phyloP scores from a whole-genome alignment of 64 coral and sea anemone species.

The Trachythela sp. region DNA sequence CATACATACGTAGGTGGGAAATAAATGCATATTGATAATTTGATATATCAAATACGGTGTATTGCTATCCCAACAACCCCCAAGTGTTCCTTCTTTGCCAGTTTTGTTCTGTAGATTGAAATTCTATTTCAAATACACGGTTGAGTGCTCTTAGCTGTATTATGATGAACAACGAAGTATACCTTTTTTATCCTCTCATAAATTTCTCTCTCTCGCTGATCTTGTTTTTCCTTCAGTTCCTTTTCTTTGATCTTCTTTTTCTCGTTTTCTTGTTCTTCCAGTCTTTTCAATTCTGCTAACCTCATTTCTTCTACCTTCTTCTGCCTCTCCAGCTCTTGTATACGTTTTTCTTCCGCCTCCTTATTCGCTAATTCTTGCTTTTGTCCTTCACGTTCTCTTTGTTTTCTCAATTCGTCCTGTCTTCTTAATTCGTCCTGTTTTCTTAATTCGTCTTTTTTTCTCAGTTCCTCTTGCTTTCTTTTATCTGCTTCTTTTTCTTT shows the following conservation, averaged over 20 bases:
- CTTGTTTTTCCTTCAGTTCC: slow-evolving; percentile 16
- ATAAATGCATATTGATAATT: no score
- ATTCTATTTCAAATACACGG: no score
- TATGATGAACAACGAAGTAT: no score
- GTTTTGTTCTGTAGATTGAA: no score
- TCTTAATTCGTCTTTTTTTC: slow-evolving; percentile 63
- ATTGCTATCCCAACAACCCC: no score
- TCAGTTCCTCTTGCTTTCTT: slow-evolving; percentile 77
- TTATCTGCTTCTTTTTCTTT: slow-evolving; percentile 21
- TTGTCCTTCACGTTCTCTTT: slow-evolving; percentile 49
- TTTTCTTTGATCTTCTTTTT: not conserved
- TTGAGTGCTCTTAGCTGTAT: no score
- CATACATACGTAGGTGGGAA: no score
- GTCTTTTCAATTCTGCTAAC: not conserved
- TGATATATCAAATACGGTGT: no score
- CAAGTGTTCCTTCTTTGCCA: no score
- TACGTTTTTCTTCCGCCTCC: slow-evolving; percentile 6
- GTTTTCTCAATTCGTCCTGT: slow-evolving; percentile 67
- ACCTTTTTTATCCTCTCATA: slow-evolving; percentile 79
- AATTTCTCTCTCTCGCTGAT: slow-evolving; percentile 83
- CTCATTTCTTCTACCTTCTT: not conserved
- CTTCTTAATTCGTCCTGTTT: slow-evolving; percentile 41
- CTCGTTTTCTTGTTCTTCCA: not conserved
- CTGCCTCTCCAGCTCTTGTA: slow-evolving; percentile 1
- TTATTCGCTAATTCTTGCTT: not conserved